Percentiles rank a stretch among this genome's conserved stretches.
These are phyloP conservation scores for Urosaurus nigricauda DNA, from an alignment of 2,797 vertebrate species.

Conservation along the genomic window DNA sequence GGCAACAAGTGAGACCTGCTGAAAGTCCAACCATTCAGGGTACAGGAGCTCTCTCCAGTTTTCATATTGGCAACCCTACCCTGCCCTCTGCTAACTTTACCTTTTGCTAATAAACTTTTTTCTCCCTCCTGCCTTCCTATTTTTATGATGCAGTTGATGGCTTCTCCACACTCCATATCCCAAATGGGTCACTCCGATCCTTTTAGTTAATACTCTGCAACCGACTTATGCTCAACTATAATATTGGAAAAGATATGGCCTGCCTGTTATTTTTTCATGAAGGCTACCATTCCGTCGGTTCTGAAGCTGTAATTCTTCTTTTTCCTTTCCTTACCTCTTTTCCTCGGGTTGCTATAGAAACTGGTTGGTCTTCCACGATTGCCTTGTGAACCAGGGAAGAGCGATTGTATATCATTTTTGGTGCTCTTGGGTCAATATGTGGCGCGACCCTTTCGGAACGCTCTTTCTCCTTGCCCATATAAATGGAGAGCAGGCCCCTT, in stretches of 20 bases:
- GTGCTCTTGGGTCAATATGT: constrained; percentile 47
- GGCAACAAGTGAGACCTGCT: too few relatives aligned
- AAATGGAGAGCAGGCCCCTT: background rate
- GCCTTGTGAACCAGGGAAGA: constrained; percentile 63
- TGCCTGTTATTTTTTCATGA: constrained; percentile 76
- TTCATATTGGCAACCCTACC: constrained; percentile 19
- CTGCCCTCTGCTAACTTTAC: constrained; percentile 52
- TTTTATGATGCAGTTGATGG: background rate
- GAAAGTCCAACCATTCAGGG: too few relatives aligned
- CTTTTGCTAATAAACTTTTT: constrained; percentile 50
- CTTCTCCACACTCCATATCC: constrained; percentile 59
- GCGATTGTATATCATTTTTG: constrained; percentile 66
- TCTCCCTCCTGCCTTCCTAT: background rate
- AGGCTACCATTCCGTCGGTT: constrained; percentile 70
- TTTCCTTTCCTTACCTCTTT: background rate
- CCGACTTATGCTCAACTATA: constrained; percentile 76
- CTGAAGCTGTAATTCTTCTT: constrained; percentile 69
- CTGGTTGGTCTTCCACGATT: constrained; percentile 65
- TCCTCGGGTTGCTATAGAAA: constrained; percentile 73
- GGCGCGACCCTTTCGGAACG: background rate
- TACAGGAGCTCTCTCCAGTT: background rate
- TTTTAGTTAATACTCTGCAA: constrained; percentile 76
- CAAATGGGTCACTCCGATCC: constrained; percentile 72
- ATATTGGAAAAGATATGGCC: constrained; percentile 70
- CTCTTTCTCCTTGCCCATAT: rapidly evolving